Evolutionary conservation across 2,888 invertebrate species (phyloP), one percentile per base, ranked within the genome.

Genomic region (Mimas tiliae): DNA sequence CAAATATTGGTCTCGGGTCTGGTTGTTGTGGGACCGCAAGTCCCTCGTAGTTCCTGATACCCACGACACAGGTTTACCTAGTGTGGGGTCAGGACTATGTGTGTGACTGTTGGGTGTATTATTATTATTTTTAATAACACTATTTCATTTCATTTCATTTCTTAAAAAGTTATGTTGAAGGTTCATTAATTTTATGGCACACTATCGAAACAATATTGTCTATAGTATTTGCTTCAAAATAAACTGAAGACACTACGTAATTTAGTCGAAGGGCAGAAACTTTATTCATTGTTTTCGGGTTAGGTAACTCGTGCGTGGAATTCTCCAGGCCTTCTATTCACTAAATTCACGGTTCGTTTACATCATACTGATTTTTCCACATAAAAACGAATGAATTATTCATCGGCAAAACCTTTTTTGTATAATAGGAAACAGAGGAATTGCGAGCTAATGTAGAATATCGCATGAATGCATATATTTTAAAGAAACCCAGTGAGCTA

Each of bases 351-450:
- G 83, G 85, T 88, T 89, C 87, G 87, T 89, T 88, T 86, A 80
- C 74, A 75, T 77, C 76, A 75, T 82, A 82, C 80, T 77, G 78
- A 81, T 82, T 85, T 86, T 81, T 76, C 77, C 80, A 79, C 80
- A 80, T 80, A 79, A 81, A 80, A 76, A 74, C 74, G 73, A 78
- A 86, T 89, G 83, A 84, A 89, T 89, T 77, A 89, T 89, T 88
- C 87, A 89, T 74, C 70, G 71, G 74, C 72, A 75, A 79, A 81
- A 83, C 82, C 82, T 85, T 83, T 83, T 84, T 82, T 83, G 79
- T 78, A 76, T 76, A 72, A 76, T 77, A 74, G 75, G 68, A 71
- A 79, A 80, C 79, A 74, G 76, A 69, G 71, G 70, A 74, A 58
- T 38, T n/a, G 52, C 34, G 14, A 19, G 33, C 34, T 58, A n/a